Evolutionary conservation across 2,888 invertebrate genomes (phyloP).

Genomic region (Drosophila rubida): DNA sequence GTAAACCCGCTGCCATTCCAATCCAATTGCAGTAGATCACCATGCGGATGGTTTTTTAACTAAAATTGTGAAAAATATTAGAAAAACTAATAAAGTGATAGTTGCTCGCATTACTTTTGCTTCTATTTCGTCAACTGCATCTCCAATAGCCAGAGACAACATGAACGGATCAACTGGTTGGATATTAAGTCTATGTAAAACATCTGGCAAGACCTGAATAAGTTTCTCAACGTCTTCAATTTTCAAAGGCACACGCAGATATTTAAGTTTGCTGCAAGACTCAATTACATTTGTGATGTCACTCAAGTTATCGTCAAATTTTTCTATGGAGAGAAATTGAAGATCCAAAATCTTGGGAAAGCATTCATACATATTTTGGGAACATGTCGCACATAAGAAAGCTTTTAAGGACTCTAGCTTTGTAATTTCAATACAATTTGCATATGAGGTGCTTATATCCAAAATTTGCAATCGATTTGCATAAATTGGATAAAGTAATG

Average conservation of each 20-base stretch:
- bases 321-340: constrained; percentile 18
- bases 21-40: constrained; percentile 24
- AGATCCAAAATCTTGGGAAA: constrained; percentile 10
- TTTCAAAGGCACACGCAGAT: constrained; percentile 25
- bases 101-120: constrained; percentile 7
- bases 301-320: neutral
- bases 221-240: neutral
- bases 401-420: constrained; percentile 16
- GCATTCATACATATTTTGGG: neutral
- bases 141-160: neutral
- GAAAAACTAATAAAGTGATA: neutral
- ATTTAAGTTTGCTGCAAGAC: constrained; percentile 10
- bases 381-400: constrained; percentile 21
- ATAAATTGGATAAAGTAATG: constrained; percentile 5
- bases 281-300: constrained; percentile 1
- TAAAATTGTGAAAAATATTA: neutral
- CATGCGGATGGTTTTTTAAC: constrained; percentile 2
- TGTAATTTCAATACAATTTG: constrained; percentile 2
- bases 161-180: constrained; percentile 17
- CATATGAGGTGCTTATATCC: constrained; percentile 6
- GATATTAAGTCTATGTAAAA: constrained; percentile 1
- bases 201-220: constrained; percentile 3
- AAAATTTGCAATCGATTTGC: constrained; percentile 28
- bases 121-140: constrained; percentile 5
- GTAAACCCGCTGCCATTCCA: constrained; percentile 13